A percentile compares a stretch with the other conserved stretches of the same genome.
phyloP scores from a whole-genome alignment of 2,797 vertebrate genomes.

The Erethizon dorsatum region DNA sequence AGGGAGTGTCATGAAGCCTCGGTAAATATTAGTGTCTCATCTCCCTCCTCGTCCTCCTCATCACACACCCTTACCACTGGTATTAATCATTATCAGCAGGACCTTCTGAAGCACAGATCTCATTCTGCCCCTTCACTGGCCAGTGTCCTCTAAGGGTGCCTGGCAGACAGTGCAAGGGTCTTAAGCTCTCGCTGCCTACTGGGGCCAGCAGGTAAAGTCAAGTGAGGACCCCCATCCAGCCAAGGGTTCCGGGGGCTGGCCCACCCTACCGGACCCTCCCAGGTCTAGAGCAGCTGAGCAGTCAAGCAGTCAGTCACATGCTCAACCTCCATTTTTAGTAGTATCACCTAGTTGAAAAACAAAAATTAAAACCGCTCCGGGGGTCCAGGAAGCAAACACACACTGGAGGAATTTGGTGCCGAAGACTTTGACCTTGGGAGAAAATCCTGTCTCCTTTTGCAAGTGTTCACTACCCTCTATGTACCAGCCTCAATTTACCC shows the following conservation, averaged over 20 bases:
- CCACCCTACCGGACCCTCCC: background rate
- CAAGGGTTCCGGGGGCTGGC: background rate
- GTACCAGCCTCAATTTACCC: background rate
- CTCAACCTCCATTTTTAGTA: background rate
- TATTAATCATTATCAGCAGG: accelerated
- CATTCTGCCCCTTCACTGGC: background rate
- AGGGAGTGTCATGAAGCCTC: accelerated
- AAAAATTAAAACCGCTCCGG: background rate
- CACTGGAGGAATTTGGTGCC: background rate
- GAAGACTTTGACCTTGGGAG: background rate
- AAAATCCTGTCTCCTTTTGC: background rate
- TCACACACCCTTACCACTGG: accelerated
- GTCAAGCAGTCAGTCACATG: accelerated
- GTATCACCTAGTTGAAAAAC: background rate
- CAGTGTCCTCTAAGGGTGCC: background rate
- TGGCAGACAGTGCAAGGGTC: background rate
- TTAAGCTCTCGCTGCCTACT: background rate
- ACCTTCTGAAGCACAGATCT: background rate
- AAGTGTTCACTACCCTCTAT: accelerated
- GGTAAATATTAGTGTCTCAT: background rate
- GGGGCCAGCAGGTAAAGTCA: background rate
- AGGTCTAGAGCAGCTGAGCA: background rate
- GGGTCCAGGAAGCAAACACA: background rate
- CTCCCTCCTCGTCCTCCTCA: accelerated
- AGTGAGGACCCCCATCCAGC: background rate